Conservation (phyloP, 2,113 vertebrate genomes). For the Lampris megalopsis region DNA sequence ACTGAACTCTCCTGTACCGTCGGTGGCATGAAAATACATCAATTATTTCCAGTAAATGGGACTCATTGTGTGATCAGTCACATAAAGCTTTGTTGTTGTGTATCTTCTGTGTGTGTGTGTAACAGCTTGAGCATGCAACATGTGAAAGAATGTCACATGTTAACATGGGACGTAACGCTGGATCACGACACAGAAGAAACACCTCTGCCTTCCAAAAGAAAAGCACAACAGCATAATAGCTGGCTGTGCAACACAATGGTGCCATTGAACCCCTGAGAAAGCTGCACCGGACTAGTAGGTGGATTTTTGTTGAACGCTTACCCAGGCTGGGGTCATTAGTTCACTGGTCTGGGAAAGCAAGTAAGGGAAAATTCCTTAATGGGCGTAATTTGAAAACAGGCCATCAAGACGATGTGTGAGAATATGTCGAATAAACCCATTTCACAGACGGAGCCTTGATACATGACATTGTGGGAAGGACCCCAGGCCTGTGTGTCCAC, state of each 20-base stretch:
- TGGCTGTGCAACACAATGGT: constrained; percentile 62
- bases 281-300: constrained; percentile 32
- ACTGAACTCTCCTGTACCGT: constrained; percentile 37
- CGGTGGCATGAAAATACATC: constrained; percentile 21
- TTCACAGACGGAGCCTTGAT: too few relatives aligned
- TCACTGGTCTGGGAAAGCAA: constrained; percentile 52
- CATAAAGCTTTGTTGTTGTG: constrained; percentile 12
- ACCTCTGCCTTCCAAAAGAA: constrained; percentile 46
- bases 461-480: background rate
- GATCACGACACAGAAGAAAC: constrained; percentile 62
- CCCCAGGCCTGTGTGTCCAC: constrained; percentile 17
- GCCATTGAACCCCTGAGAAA: constrained; percentile 49
- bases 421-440: too few relatives aligned
- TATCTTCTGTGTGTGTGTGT: background rate
- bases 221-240: constrained; percentile 59
- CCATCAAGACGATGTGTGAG: background rate
- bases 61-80: constrained; percentile 19
- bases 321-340: constrained; percentile 55
- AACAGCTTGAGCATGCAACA: constrained; percentile 16
- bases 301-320: constrained; percentile 38
- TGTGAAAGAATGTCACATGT: constrained; percentile 59
- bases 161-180: constrained; percentile 33
- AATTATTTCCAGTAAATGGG: constrained; percentile 11
- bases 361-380: background rate
- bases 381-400: constrained; percentile 2